These are phyloP conservation scores for Xyrauchen texanus DNA, from an alignment of 2,113 vertebrate species.

Conservation along the genomic window DNA sequence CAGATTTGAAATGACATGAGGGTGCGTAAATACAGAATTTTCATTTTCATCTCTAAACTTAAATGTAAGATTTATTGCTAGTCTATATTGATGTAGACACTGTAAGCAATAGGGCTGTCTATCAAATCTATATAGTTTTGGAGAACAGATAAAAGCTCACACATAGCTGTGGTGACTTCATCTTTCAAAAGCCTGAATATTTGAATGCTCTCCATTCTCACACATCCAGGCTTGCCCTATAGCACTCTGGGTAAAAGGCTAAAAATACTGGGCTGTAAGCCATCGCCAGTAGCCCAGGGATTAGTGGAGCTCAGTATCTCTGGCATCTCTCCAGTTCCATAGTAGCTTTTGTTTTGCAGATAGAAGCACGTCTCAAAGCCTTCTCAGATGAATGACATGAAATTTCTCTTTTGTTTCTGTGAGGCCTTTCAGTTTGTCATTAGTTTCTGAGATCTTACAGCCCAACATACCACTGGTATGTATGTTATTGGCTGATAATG, in stretches of 20 bases:
- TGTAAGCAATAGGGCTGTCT: background rate
- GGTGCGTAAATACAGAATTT: no score
- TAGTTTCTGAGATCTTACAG: background rate
- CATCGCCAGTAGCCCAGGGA: constrained; percentile 59
- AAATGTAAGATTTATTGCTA: no score
- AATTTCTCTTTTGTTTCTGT: constrained; percentile 55
- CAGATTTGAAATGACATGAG: no score
- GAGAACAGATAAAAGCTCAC: constrained; percentile 50
- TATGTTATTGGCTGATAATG: background rate
- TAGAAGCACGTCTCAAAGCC: constrained; percentile 61
- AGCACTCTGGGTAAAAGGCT: constrained; percentile 59
- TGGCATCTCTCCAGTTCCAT: constrained; percentile 62
- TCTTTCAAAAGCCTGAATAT: constrained; percentile 57
- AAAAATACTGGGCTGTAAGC: constrained; percentile 63
- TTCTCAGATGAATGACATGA: constrained; percentile 62
- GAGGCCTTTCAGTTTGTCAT: constrained; percentile 28
- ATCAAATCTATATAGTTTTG: constrained; percentile 27
- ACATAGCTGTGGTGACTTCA: constrained; percentile 48
- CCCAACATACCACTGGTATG: background rate
- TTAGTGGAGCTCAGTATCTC: constrained; percentile 60
- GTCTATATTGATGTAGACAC: background rate
- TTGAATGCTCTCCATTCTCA: constrained; percentile 53
- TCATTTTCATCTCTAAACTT: no score
- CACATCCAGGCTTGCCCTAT: constrained; percentile 44
- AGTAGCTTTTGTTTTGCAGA: constrained; percentile 59